A percentile compares a stretch with the other conserved stretches of the same genome.
phyloP scores from a whole-genome alignment of 2,113 vertebrate genomes.

The Falco punctatus region DNA sequence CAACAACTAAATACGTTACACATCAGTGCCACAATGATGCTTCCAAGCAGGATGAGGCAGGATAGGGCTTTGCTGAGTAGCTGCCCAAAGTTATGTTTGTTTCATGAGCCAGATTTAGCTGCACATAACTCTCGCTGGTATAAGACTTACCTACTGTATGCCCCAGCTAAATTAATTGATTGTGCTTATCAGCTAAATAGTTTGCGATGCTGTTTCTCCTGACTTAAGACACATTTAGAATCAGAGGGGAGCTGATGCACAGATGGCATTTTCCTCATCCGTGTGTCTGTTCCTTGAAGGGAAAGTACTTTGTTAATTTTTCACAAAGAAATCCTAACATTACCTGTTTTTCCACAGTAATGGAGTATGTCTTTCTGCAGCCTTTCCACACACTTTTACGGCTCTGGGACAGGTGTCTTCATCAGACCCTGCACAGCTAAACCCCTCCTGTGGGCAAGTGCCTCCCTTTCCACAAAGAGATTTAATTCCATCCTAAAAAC shows the following conservation, averaged over 20 bases:
- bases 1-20: rapidly evolving
- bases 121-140: not conserved
- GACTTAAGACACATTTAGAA: not conserved
- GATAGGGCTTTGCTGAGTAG: not conserved
- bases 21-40: not conserved
- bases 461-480: not conserved
- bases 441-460: not conserved
- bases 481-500: not conserved
- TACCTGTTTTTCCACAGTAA: not conserved
- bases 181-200: not conserved
- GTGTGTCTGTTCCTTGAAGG: not conserved
- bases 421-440: not conserved
- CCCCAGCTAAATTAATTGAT: not conserved
- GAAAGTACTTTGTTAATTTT: not conserved
- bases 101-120: not conserved
- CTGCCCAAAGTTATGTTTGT: not conserved
- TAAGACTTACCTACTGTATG: not conserved
- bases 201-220: not conserved
- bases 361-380: not conserved
- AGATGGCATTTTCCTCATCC: not conserved
- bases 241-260: not conserved
- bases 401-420: not conserved
- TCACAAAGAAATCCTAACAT: not conserved
- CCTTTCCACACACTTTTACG: not conserved
- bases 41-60: not conserved